Percentiles rank a stretch among this genome's conserved stretches.
Conservation (phyloP, 2,888 invertebrate species). For the Agrochola macilenta region DNA sequence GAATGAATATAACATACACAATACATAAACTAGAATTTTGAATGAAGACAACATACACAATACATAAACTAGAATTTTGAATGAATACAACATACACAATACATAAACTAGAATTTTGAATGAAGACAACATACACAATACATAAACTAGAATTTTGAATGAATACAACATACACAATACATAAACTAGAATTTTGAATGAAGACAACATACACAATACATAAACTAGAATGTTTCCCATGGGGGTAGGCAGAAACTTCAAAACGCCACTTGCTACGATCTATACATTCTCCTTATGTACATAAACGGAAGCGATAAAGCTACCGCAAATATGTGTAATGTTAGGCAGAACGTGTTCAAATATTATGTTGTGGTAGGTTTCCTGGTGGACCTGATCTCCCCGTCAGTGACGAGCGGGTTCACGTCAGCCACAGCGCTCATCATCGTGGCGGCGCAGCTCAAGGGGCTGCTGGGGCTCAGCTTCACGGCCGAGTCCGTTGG, state of each 20-base stretch:
- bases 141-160: not conserved
- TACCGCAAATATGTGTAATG: not conserved
- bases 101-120: too few species aligned
- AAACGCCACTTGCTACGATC: not conserved
- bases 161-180: not conserved
- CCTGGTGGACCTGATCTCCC: conserved; percentile 95
- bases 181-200: not conserved
- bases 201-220: not conserved
- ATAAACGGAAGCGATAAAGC: not conserved
- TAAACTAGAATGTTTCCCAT: not conserved
- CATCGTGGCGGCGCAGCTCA: conserved; percentile 94
- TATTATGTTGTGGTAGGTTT: conserved; percentile 91
- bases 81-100: not conserved
- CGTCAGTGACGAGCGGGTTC: conserved; percentile 95
- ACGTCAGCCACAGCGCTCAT: conserved; percentile 96
- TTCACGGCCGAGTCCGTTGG: conserved; percentile 92
- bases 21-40: too few species aligned
- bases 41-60: not conserved
- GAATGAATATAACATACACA: not conserved
- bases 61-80: too few species aligned
- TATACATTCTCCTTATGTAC: not conserved
- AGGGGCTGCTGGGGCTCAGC: conserved; percentile 93
- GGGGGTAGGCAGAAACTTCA: too few species aligned
- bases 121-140: not conserved
- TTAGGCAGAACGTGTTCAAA: not conserved